Evolutionary conservation across 2,113 vertebrate species (phyloP).

Genomic region (Mustela lutreola): DNA sequence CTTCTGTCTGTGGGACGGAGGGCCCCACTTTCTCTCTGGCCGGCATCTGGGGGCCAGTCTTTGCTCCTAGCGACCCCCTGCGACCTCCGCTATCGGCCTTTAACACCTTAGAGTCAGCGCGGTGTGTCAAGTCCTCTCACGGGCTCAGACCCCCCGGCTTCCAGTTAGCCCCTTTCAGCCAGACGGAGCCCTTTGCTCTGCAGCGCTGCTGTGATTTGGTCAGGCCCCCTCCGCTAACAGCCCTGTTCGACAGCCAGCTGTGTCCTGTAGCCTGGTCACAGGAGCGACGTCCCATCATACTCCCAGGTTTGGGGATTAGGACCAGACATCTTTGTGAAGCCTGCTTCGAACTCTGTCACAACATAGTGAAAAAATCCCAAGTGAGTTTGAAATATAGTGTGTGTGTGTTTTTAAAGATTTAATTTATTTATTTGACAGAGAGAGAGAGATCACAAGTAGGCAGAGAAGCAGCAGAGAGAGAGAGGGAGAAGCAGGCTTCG

Average conservation of each 20-base stretch:
- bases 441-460: too few relatives aligned
- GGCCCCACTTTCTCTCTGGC: background rate
- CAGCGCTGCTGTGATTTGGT: background rate
- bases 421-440: too few relatives aligned
- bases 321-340: background rate
- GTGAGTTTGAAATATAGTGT: background rate
- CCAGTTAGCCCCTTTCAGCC: background rate
- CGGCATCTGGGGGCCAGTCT: background rate
- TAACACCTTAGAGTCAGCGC: background rate
- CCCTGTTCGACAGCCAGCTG: background rate
- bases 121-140: too few relatives aligned
- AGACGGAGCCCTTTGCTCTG: background rate
- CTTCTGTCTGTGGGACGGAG: background rate
- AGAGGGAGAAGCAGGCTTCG: too few relatives aligned
- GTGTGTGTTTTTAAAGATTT: too few relatives aligned
- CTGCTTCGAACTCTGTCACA: background rate
- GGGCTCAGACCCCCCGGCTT: background rate
- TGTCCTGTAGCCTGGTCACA: background rate
- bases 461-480: too few relatives aligned
- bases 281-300: background rate
- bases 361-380: background rate
- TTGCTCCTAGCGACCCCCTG: background rate
- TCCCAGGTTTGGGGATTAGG: background rate
- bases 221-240: background rate
- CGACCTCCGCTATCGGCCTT: background rate